Percentiles rank a stretch among this genome's conserved stretches.
Evolutionary conservation across 1,140 invertebrate species (phyloP).

Genomic region (Ceratosolen fusciceps): DNA sequence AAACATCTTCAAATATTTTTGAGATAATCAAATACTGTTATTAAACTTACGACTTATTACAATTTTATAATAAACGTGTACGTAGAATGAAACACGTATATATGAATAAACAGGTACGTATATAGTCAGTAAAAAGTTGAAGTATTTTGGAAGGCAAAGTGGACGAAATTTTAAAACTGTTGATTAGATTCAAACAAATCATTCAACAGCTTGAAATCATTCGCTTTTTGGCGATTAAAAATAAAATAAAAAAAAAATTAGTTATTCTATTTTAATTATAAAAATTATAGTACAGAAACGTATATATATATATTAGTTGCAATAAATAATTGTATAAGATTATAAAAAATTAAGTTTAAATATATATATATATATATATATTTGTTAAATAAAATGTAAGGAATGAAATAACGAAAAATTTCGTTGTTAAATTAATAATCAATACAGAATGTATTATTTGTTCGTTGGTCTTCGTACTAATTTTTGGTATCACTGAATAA

Average conservation of each 20-base stretch:
- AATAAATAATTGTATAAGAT: neutral
- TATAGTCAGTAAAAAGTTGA: slow-evolving; percentile 53
- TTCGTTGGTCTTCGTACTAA: slow-evolving; percentile 43
- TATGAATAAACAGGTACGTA: slow-evolving; percentile 48
- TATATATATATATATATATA: too few relatives aligned
- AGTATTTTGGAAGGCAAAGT: slow-evolving; percentile 62
- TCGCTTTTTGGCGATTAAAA: slow-evolving; percentile 52
- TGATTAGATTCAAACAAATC: slow-evolving; percentile 41
- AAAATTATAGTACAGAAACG: neutral
- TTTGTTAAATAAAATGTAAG: neutral
- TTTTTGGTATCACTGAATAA: slow-evolving; percentile 39
- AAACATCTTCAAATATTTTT: slow-evolving; percentile 30
- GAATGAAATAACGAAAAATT: slow-evolving; percentile 21
- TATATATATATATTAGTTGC: neutral
- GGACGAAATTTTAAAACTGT: slow-evolving; percentile 59
- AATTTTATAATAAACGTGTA: slow-evolving; percentile 42
- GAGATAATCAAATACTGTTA: slow-evolving; percentile 28
- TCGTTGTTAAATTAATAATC: slow-evolving; percentile 43
- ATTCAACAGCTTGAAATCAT: slow-evolving; percentile 50
- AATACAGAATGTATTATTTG: slow-evolving; percentile 29
- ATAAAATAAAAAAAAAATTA: too few relatives aligned
- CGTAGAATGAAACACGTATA: slow-evolving; percentile 44
- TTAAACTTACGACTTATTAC: slow-evolving; percentile 30
- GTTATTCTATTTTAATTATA: too few relatives aligned
- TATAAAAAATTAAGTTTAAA: neutral